Evolutionary conservation across 1,140 invertebrate species (phyloP).

Genomic region (Agrilus planipennis): DNA sequence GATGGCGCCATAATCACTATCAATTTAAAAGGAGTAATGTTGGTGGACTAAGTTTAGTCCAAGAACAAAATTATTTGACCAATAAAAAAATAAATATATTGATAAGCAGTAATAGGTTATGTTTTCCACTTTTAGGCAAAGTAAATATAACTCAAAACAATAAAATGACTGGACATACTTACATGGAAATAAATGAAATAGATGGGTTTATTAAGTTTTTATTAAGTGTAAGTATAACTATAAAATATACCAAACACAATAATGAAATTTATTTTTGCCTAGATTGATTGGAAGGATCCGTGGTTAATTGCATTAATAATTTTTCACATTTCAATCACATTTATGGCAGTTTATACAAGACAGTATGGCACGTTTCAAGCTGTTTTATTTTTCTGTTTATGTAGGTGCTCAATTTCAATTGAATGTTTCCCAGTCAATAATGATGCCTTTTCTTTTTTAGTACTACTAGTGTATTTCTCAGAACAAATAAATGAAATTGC

Average conservation of each 20-base stretch:
- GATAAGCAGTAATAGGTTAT: neutral
- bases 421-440: slow-evolving; percentile 7
- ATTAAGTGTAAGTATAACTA: slow-evolving; percentile 43
- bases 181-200: slow-evolving; percentile 47
- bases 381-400: slow-evolving; percentile 62
- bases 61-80: neutral
- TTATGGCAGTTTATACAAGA: slow-evolving; percentile 65
- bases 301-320: slow-evolving; percentile 65
- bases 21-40: neutral
- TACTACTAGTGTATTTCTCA: slow-evolving; percentile 75
- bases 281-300: slow-evolving; percentile 84
- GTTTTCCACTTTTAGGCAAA: slow-evolving; percentile 2
- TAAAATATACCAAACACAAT: neutral
- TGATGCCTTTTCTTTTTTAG: slow-evolving; percentile 35
- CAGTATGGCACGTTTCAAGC: slow-evolving; percentile 82
- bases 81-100: neutral
- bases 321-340: slow-evolving; percentile 64
- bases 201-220: slow-evolving; percentile 46
- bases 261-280: slow-evolving; percentile 31
- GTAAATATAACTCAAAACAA: slow-evolving; percentile 3
- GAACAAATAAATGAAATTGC: slow-evolving; percentile 80
- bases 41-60: neutral
- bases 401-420: slow-evolving; percentile 52
- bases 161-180: slow-evolving; percentile 28
- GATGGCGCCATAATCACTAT: neutral